phyloP scores from a whole-genome alignment of 1,140 invertebrate genomes.

The Berghia stephanieae region DNA sequence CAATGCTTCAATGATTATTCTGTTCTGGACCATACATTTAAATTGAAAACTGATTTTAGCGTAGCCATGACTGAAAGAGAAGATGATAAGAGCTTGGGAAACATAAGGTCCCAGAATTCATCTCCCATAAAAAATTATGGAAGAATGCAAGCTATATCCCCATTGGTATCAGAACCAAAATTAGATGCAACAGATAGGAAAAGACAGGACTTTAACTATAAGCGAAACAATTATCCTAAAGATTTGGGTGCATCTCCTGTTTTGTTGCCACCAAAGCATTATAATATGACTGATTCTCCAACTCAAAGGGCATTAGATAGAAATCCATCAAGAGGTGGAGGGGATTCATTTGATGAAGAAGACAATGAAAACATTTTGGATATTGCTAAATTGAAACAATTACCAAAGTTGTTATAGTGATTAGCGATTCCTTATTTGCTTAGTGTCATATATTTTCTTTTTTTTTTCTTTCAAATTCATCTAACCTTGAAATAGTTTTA shows the following conservation, averaged over 20 bases:
- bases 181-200: background rate
- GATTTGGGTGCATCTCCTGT: slow-evolving; percentile 28
- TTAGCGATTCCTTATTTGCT: too few relatives aligned
- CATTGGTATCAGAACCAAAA: too few relatives aligned
- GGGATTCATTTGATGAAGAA: background rate
- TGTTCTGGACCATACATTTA: slow-evolving; percentile 40
- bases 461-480: too few relatives aligned
- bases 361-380: slow-evolving; percentile 55
- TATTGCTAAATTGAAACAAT: slow-evolving; percentile 56
- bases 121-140: slow-evolving; percentile 27
- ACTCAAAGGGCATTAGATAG: background rate
- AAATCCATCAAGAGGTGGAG: background rate
- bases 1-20: slow-evolving; percentile 19
- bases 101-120: too few relatives aligned
- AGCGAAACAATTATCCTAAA: background rate
- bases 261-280: background rate
- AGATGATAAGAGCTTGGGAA: too few relatives aligned
- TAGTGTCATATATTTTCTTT: too few relatives aligned
- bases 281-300: background rate
- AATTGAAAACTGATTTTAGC: slow-evolving; percentile 51
- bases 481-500: too few relatives aligned
- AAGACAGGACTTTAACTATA: background rate
- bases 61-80: slow-evolving; percentile 36
- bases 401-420: slow-evolving; percentile 58
- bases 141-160: background rate